These are phyloP conservation scores for Stegophylla sp. DNA, from an alignment of 2,888 invertebrate species.

Conservation along the genomic window DNA sequence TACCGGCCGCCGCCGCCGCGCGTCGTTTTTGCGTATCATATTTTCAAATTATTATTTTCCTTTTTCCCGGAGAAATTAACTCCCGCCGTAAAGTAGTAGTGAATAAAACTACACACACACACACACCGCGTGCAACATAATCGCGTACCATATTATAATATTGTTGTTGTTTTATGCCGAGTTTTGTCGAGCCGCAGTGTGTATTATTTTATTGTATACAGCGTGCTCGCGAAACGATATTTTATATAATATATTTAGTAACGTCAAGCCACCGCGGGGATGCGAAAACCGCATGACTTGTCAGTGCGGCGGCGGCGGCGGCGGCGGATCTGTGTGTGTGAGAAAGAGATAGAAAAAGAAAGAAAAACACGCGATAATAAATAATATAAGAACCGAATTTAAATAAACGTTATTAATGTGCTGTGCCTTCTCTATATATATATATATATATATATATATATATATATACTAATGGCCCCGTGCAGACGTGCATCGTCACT, in stretches of 20 bases:
- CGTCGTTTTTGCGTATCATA: constrained; percentile 37
- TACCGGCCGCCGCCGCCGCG: neutral
- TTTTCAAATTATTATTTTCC: constrained; percentile 56
- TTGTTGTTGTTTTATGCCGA: neutral
- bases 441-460: too few relatives aligned
- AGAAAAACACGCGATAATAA: neutral
- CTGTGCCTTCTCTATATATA: constrained; percentile 14
- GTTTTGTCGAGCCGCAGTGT: neutral
- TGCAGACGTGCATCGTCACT: constrained; percentile 56
- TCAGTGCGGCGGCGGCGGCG: too few relatives aligned
- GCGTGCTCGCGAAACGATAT: neutral
- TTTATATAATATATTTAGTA: neutral
- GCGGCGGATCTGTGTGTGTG: too few relatives aligned
- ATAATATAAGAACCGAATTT: constrained; percentile 22
- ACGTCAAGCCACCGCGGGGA: neutral
- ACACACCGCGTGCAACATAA: too few relatives aligned
- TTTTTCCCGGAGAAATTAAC: constrained; percentile 24
- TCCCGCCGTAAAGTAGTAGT: constrained; percentile 3
- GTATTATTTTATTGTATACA: neutral
- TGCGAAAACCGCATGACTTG: constrained; percentile 14
- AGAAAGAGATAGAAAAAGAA: too few relatives aligned
- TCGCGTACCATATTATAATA: neutral
- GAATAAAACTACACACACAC: too few relatives aligned
- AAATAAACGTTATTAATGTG: constrained; percentile 59
- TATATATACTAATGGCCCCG: constrained; percentile 47